Percentiles rank a stretch among this genome's conserved stretches.
Evolutionary conservation across 2,888 invertebrate genomes (phyloP).

Genomic region (Torymus texanus): DNA sequence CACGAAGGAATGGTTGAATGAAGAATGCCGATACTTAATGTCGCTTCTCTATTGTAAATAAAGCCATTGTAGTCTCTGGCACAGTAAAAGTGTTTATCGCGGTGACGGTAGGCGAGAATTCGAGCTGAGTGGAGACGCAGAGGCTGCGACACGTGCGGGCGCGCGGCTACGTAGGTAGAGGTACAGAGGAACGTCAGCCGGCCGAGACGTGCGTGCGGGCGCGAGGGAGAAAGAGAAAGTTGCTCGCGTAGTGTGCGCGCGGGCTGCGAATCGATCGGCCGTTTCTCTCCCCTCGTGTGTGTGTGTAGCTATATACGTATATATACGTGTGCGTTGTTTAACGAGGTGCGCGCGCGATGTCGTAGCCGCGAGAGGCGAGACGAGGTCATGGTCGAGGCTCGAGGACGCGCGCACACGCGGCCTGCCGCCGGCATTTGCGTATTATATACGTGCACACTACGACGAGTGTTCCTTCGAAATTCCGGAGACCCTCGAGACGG

Average conservation of each 20-base stretch:
- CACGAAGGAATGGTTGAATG: no score
- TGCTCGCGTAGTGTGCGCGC: no score
- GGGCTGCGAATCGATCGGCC: background rate
- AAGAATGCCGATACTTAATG: no score
- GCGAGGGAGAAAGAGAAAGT: background rate
- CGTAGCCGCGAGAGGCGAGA: slow-evolving; percentile 48
- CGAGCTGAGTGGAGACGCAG: no score
- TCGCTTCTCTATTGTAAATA: no score
- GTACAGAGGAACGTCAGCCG: no score
- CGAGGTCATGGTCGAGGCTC: slow-evolving; percentile 63
- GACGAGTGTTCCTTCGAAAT: background rate
- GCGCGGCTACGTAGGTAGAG: no score
- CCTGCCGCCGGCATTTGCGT: background rate
- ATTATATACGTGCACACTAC: background rate
- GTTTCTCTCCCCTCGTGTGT: background rate
- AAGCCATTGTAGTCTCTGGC: no score
- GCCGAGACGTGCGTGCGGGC: background rate
- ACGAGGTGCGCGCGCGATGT: slow-evolving; percentile 51
- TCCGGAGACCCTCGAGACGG: background rate
- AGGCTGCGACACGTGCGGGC: no score
- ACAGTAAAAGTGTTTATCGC: no score
- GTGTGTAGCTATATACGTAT: background rate
- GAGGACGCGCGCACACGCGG: background rate
- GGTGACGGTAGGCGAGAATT: no score
- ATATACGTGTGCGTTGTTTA: slow-evolving; percentile 35